phyloP scores from a whole-genome alignment of 1,140 invertebrate genomes.

The Drosophila sturtevanti region DNA sequence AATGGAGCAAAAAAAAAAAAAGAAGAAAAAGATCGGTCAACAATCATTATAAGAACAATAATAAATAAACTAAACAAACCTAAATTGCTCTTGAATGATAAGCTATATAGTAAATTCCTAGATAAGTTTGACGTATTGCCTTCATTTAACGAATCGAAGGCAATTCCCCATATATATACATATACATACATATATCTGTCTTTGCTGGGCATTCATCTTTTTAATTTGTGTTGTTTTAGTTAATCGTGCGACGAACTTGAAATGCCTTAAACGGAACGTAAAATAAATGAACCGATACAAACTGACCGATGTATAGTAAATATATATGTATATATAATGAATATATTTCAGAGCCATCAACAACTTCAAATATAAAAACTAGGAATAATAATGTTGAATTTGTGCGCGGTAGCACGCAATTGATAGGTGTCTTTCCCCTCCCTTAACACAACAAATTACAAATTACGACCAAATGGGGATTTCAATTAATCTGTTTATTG shows the following conservation, averaged over 20 bases:
- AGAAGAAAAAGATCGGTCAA: no score
- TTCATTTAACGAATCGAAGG: background rate
- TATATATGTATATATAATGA: background rate
- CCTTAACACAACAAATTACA: background rate
- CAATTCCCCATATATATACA: background rate
- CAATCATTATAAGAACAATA: no score
- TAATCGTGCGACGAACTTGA: constrained; percentile 62
- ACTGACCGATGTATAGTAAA: constrained; percentile 4
- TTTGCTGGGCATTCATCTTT: constrained; percentile 12
- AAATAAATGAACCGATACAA: constrained; percentile 36
- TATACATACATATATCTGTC: background rate
- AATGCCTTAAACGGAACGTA: constrained; percentile 26
- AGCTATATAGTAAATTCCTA: background rate
- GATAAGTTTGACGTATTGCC: background rate
- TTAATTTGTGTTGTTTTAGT: constrained; percentile 52
- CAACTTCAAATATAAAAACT: constrained; percentile 1
- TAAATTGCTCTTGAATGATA: background rate
- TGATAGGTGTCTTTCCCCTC: background rate
- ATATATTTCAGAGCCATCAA: background rate
- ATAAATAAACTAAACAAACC: background rate
- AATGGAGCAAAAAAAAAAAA: no score
- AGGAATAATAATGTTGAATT: constrained; percentile 25
- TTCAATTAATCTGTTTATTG: no score
- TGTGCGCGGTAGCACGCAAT: constrained; percentile 12
- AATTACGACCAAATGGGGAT: no score